Evolutionary conservation across 2,797 vertebrate species (phyloP), one percentile per base, ranked within the genome.

Genomic region (Smutsia temminckii): DNA sequence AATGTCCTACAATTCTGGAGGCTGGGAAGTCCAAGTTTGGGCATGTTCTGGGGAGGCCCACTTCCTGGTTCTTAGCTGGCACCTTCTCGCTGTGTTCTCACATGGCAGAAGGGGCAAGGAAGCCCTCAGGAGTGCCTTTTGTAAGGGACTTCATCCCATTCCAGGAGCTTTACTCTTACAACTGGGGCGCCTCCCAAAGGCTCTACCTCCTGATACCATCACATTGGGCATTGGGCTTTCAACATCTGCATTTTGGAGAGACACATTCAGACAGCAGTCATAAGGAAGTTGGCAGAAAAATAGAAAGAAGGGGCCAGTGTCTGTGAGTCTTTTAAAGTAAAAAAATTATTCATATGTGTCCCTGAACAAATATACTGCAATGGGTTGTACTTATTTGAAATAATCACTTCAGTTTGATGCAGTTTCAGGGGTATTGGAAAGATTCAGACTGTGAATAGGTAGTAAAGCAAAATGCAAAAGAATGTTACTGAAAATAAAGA

Each of bases 331-430:
- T n/a, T 37, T 42, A 13, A 55, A 63, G 25, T 46, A 25, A 59
- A 27, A 72, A 29, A 59, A 1, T 0, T 27, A 32, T 51, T 74
- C 29, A 16, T 66, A 18, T 14, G 16, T 37, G 6, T 27, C 9
- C 16, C 18, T 23, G 3, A 40, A 6, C 17, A 49, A 17, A 16
- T 8, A 12, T 13, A 23, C 0, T n/a, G 20, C 0, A 25, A 32
- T 64, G 6, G 5, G 27, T 59, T 46, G 20, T 6, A 20, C 29
- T 80, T 46, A 11, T 49, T 51, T 21, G 21, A 80, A 79, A 86
- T 34, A 40, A 29, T 25, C n/a, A 34, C 8, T 12, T 74, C 21
- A 8, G 2, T 12, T 4, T n/a, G 16, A 13, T 23, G 7, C 3
- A 0, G 1, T 59, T n/a, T 32, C 13, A 6, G 1, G 17, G 17